These are phyloP conservation scores for Mionectes macconnelli DNA, from an alignment of 2,113 vertebrate species.

Conservation along the genomic window DNA sequence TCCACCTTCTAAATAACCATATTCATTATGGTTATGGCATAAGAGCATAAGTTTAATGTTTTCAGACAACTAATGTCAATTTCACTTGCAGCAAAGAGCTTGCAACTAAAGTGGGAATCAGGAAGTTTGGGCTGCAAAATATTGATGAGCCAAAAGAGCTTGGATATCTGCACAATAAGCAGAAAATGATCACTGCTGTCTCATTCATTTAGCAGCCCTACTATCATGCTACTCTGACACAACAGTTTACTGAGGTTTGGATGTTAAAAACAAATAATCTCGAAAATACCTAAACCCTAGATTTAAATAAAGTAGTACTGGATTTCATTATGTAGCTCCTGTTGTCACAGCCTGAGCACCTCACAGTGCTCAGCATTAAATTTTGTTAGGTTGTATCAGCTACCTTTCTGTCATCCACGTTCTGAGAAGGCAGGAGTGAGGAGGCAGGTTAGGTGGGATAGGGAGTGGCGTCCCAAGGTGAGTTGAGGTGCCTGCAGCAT, in stretches of 20 bases:
- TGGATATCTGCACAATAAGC: not conserved
- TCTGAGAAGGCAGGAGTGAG: not conserved
- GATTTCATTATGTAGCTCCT: not conserved
- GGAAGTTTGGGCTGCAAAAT: not conserved
- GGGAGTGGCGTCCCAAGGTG: not conserved
- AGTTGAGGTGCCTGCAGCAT: not conserved
- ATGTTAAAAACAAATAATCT: not conserved
- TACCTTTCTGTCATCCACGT: not conserved
- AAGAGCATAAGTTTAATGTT: not conserved
- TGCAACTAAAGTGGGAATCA: not conserved
- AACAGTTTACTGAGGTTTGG: not conserved
- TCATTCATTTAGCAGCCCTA: not conserved
- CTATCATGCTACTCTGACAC: not conserved
- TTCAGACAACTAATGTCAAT: not conserved
- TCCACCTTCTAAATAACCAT: not conserved
- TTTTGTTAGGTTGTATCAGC: not conserved
- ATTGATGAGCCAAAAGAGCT: not conserved
- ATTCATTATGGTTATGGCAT: not conserved
- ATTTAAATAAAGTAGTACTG: not conserved
- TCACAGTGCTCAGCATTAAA: not conserved
- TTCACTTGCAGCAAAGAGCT: not conserved
- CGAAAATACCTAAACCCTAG: accelerated
- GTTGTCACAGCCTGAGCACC: not conserved
- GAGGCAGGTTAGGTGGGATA: not conserved
- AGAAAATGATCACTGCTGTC: not conserved